These are phyloP conservation scores for Pholis gunnellus DNA, from an alignment of 2,113 vertebrate species.

Conservation along the genomic window DNA sequence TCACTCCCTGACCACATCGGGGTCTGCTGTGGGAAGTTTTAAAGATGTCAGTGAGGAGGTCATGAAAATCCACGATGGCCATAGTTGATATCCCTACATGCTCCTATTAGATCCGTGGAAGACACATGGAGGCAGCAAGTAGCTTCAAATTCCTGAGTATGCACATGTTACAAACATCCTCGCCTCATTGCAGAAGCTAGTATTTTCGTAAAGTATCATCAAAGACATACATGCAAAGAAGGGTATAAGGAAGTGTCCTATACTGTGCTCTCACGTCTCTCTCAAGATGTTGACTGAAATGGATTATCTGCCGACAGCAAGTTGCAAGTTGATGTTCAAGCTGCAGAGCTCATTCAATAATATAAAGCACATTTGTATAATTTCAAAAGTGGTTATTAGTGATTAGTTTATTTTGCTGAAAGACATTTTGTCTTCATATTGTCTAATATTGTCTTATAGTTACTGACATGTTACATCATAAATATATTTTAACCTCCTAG, in stretches of 20 bases:
- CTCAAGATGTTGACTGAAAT: neutral
- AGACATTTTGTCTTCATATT: neutral
- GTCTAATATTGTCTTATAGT: neutral
- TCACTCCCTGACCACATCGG: neutral
- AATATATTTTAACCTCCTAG: neutral
- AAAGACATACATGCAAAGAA: neutral
- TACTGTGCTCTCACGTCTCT: neutral
- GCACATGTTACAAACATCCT: neutral
- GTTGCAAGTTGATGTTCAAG: neutral
- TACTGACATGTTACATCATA: neutral
- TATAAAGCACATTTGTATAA: neutral
- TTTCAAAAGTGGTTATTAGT: neutral
- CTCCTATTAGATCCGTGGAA: neutral
- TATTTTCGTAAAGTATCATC: neutral
- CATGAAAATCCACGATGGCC: neutral
- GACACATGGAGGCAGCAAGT: too few relatives aligned
- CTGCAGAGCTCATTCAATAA: neutral
- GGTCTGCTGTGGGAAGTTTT: neutral
- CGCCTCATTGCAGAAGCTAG: neutral
- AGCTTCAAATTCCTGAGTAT: neutral
- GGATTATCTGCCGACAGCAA: neutral
- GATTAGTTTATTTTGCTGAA: neutral
- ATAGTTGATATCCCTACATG: neutral
- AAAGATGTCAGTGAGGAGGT: neutral
- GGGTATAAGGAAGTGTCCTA: neutral